Percentiles rank a stretch among this genome's conserved stretches.
Conservation (phyloP, 2,113 vertebrate genomes). For the Oreotrochilus melanogaster region DNA sequence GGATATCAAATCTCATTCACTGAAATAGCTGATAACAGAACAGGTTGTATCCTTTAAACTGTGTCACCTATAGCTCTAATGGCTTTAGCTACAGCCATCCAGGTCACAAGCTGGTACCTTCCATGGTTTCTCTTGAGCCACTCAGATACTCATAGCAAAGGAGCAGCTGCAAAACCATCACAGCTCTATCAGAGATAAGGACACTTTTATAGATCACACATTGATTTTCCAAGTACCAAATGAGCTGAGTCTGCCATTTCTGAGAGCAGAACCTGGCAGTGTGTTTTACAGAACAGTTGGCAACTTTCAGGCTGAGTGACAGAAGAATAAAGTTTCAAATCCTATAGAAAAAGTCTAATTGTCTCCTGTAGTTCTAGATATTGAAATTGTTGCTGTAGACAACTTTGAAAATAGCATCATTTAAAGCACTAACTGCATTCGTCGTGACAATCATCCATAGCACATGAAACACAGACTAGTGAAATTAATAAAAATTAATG, state of each 20-base stretch:
- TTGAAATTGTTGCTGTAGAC: not conserved
- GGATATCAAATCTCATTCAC: not conserved
- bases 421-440: not conserved
- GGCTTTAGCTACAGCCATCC: not conserved
- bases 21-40: not conserved
- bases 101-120: not conserved
- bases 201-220: not conserved
- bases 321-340: not conserved
- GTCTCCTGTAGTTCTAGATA: not conserved
- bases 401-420: not conserved
- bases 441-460: not conserved
- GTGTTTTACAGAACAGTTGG: not conserved
- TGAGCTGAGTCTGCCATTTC: not conserved
- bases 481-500: not conserved
- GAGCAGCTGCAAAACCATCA: not conserved
- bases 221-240: not conserved
- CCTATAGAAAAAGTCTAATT: not conserved
- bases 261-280: not conserved
- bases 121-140: not conserved
- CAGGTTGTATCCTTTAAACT: not conserved
- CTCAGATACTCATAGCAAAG: not conserved
- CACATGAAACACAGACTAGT: not conserved
- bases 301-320: rapidly evolving
- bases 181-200: not conserved
- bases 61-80: not conserved